Conservation (phyloP, 1,140 invertebrate genomes). For the Drosophila prosaltans region DNA sequence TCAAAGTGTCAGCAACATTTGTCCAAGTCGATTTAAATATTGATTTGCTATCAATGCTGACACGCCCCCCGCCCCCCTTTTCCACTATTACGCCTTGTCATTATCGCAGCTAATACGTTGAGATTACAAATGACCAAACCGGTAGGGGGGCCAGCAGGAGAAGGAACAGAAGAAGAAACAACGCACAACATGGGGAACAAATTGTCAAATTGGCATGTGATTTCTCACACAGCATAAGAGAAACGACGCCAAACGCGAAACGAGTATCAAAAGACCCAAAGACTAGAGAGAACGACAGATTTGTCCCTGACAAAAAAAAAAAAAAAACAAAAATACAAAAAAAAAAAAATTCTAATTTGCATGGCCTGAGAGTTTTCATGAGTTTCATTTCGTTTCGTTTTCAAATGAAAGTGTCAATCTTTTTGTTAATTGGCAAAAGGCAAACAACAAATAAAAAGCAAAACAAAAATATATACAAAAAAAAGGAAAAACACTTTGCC, state of each 20-base stretch:
- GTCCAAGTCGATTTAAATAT: conserved; percentile 61
- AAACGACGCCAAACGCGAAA: neutral
- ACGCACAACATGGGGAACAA: conserved; percentile 28
- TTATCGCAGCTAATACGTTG: conserved; percentile 58
- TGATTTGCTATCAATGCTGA: conserved; percentile 47
- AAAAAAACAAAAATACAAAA: conserved; percentile 2
- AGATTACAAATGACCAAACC: conserved; percentile 64
- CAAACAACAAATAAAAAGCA: conserved; percentile 36
- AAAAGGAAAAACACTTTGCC: conserved; percentile 33
- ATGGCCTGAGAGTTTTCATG: conserved; percentile 37
- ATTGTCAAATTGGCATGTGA: conserved; percentile 64
- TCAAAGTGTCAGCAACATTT: conserved; percentile 71
- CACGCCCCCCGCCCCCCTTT: conserved; percentile 4
- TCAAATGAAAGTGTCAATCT: conserved; percentile 80
- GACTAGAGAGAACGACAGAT: neutral
- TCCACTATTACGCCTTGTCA: conserved; percentile 50
- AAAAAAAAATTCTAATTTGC: conserved; percentile 68
- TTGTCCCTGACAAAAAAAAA: conserved; percentile 23
- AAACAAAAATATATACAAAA: conserved; percentile 38
- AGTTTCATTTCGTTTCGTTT: conserved; percentile 39
- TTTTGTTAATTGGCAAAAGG: conserved; percentile 74
- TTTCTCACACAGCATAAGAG: conserved; percentile 31
- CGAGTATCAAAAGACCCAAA: neutral
- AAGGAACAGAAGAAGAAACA: neutral
- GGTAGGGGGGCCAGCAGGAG: too few species aligned